Evolutionary conservation across 2,888 invertebrate species (phyloP), one percentile per base, ranked within the genome.

Genomic region (Acanthosepion pharaonis): DNA sequence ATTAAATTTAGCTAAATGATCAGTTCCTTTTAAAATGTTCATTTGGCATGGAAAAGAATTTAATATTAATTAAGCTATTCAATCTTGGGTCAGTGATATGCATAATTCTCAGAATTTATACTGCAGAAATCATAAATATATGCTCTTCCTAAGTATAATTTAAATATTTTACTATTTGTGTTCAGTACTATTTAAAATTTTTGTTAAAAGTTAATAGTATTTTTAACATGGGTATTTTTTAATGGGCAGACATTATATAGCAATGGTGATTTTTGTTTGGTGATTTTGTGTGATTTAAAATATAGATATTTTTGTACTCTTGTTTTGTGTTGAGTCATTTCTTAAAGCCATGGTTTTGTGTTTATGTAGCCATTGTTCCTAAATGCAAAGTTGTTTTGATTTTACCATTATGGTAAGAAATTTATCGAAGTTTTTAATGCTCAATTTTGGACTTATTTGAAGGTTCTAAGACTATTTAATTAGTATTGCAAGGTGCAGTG

Each of bases 401-500:
- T n/a, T n/a, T n/a, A 78, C n/a, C 78, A 78, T 78, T 78, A 33
- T 78, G 78, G 78, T n/a, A 78, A 78, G 78, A 78, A 78, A 78
- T 78, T 78, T 78, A 78, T 78, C 78, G 78, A 78, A 78, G 78
- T 78, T 78, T 78, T 78, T 78, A 78, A 78, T 78, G 78, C 78
- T 78, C 78, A 78, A 78, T 78, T 78, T 78, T 78, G 78, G 78
- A 78, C 78, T 78, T 78, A 78, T 78, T n/a, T 78, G 78, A 78
- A 78, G 78, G 78, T n/a, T 78, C 78, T 78, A 78, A 78, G 33
- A 78, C 78, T 78, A 78, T 78, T 78, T 78, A 78, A 78, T 78
- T 78, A 78, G 78, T 78, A 78, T 78, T 78, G 78, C 78, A 78
- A 78, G n/a, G 78, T 78, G 78, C 78, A 78, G 78, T 78, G 78